Base-by-base conservation (phyloP, 2,113 vertebrate genomes). In the Butorides virescens region DNA sequence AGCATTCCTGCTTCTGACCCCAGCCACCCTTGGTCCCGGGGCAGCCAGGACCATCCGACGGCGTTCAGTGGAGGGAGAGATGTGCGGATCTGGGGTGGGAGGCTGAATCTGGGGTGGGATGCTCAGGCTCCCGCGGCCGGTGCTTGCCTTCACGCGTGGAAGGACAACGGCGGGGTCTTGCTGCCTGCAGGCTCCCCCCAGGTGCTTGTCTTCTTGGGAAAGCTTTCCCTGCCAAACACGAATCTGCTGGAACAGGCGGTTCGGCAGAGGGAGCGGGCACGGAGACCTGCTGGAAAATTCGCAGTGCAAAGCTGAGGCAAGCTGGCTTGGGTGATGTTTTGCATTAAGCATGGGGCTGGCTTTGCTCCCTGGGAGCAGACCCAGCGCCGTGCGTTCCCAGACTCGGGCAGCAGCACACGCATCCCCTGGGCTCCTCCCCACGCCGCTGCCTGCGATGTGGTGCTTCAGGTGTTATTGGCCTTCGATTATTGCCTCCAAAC, bases 371-470 rank as follows among this genome's bases (percentile, higher is more conserved):
- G 8, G 77, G 37, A 80, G 56, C 70, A 71, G 81, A 32, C 27
- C 61, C 19, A 4, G 21, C 42, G 49, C 67, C 0, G 0, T 4
- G 34, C 3, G 0, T 20, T 67, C 52, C 67, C 62, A 13, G 49
- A 5, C 37, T n/a, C 1, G 3, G 61, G 44, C 62, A 72, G 62
- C 67, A 80, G 49, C 62, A 20, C 10, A 15, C 0, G 0, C 37
- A 18, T 12, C 23, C 37, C 17, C 5, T 2, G 16, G 30, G 78
- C 39, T 66, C 42, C 78, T 71, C 50, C 77, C 1, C 0, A 5
- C 71, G 0, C 61, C 2, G 2, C 63, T 68, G 80, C 59, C 67
- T 49, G 71, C 83, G 21, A 4, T 1, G 0, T 7, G 21, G 5
- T 2, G 11, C 37, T 50, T 50, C 75, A 15, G 47, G 44, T 56